Evolutionary conservation across 1,140 invertebrate species (phyloP), one percentile per base, ranked within the genome.

Genomic region (Protaetia brevitarsis): DNA sequence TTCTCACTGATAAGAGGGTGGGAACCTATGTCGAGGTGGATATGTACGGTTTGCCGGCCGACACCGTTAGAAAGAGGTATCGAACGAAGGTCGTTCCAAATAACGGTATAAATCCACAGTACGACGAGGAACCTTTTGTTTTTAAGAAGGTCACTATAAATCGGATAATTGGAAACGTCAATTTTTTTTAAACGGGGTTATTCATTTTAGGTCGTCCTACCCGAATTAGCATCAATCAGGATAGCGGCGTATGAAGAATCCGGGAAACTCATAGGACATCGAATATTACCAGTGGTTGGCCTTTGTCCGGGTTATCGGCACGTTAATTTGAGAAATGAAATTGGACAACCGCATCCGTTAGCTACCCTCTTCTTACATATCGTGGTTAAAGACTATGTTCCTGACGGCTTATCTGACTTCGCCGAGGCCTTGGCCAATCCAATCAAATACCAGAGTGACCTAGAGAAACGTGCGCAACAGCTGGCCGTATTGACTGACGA

Each of bases 11-110:
- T 73, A 97, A 96, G 79, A 88, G 96, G 69, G 91, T 94, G 13
- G 96, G 96, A 16, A 98, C 96, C 0, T 99, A 96, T 76, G 95
- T 99, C 1, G 97, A 99, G 80, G 96, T 99, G 26, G 97, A 99
- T 76, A 98, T 99, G 97, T 99, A 97, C 78, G 97, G 97, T 1
- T 82, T 99, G 66, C 96, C 97, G 0, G 97, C 97, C 0, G 98
- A 99, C 78, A 99, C 97, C 0, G 96, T 99, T 10, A 84, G 97
- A 29, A 97, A 97, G 82, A 94, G 94, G 82, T 98, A 98, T 80
- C 85, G 92, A 56, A 99, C 98, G 0, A 91, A 92, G 81, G 92
- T 93, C 19, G 91, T 98, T 8, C 89, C 91, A 0, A 94, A 92
- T 67, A 99, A 99, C 79, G 94, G 94, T n/a, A 92, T 97, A 68